A percentile compares a stretch with the other conserved stretches of the same genome.
Conservation (phyloP, 1,140 invertebrate genomes). For the Pogonus chalceus region DNA sequence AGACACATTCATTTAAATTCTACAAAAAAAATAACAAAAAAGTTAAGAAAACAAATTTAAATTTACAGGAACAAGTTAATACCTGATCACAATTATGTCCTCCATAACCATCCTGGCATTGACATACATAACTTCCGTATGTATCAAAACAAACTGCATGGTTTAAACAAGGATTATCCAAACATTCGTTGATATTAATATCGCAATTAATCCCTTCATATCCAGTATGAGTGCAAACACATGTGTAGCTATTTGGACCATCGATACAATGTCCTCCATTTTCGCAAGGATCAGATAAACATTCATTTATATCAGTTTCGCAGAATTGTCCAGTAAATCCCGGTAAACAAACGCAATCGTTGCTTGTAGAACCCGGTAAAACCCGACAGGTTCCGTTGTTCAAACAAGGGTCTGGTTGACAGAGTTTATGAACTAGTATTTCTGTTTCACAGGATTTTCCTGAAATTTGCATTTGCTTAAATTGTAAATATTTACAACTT, state of each 20-base stretch:
- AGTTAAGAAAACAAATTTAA: constrained; percentile 33
- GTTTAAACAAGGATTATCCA: constrained; percentile 61
- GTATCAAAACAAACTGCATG: constrained; percentile 67
- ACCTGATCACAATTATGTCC: constrained; percentile 66
- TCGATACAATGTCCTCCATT: constrained; percentile 77
- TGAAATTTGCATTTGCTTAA: constrained; percentile 36
- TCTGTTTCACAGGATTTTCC: constrained; percentile 69
- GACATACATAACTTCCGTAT: constrained; percentile 71
- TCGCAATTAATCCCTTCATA: constrained; percentile 73
- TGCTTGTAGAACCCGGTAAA: constrained; percentile 40
- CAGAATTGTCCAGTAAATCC: constrained; percentile 56
- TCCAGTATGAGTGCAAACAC: constrained; percentile 61
- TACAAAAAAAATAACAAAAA: constrained; percentile 27
- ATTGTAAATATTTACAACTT: too few relatives aligned
- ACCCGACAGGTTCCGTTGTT: constrained; percentile 61
- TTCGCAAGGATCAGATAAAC: constrained; percentile 61
- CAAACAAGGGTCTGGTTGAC: constrained; percentile 55
- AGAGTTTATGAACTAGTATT: constrained; percentile 55
- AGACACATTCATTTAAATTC: constrained; percentile 52
- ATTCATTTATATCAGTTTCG: constrained; percentile 62
- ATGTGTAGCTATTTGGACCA: constrained; percentile 66
- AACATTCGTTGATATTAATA: constrained; percentile 77
- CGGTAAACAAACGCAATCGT: constrained; percentile 48
- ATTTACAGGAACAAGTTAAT: constrained; percentile 22
- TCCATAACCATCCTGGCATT: constrained; percentile 71